Percentiles rank a stretch among this genome's conserved stretches.
These are phyloP conservation scores for Amphiprion percula DNA, from an alignment of 2,113 vertebrate species.

Conservation along the genomic window DNA sequence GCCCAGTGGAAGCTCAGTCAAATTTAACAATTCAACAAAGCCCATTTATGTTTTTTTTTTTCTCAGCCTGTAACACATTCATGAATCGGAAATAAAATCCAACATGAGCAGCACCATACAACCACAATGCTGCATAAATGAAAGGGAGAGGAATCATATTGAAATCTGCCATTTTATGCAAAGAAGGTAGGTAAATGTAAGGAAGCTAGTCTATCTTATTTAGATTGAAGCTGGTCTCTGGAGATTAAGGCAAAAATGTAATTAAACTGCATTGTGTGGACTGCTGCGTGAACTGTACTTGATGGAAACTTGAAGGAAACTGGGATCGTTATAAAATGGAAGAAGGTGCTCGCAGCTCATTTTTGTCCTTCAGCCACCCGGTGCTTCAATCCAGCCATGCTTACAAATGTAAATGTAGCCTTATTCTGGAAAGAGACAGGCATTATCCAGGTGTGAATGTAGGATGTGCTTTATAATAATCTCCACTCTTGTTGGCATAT, in stretches of 20 bases:
- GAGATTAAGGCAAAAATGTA: not conserved
- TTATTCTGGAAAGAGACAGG: conserved; percentile 11
- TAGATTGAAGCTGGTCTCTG: not conserved
- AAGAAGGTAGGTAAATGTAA: not conserved
- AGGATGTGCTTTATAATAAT: not conserved
- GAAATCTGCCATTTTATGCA: not conserved
- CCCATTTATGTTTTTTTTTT: no score
- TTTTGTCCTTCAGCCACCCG: not conserved
- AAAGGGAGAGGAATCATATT: no score
- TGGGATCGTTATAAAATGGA: not conserved
- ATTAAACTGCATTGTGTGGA: not conserved
- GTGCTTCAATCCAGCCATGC: conserved; percentile 3
- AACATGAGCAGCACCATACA: no score
- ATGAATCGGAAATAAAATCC: no score
- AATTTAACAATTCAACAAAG: no score
- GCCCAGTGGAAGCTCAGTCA: no score
- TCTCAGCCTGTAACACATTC: no score
- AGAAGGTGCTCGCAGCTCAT: not conserved
- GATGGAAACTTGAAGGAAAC: conserved; percentile 1
- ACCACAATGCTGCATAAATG: no score
- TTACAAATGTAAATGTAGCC: conserved; percentile 19
- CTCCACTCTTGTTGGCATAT: not conserved
- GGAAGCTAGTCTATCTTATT: not conserved
- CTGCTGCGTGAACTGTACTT: not conserved
- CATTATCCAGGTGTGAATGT: not conserved